Evolutionary conservation across 2,797 vertebrate genomes (phyloP), one percentile per base, ranked within the genome.

Genomic region (Neopelma chrysocephalum): DNA sequence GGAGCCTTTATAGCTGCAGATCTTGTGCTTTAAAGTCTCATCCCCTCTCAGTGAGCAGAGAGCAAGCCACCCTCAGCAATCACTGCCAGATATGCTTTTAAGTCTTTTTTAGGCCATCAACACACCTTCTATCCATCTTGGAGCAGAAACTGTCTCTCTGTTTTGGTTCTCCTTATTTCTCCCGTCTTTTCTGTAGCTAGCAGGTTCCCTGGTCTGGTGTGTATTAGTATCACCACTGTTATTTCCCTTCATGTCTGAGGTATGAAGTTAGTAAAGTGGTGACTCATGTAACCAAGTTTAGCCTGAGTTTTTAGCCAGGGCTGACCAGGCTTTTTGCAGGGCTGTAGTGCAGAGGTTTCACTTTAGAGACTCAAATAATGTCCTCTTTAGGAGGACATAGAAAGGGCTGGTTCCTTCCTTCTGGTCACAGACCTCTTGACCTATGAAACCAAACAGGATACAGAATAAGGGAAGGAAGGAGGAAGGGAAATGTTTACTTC

Each of bases 371-470:
- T 69, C 54, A 60, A 36, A 57, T 48, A 34, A 70, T 4, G 15
- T 71, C 61, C 42, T 61, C 54, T 64, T 53, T 21, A 86, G 17
- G 51, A 53, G 29, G 51, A 31, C 51, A 53, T 31, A 53, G 43
- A 68, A 64, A 68, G 48, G 18, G 20, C 57, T 57, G 42, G 53
- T 83, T 95, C 87, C 85, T 96, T 93, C 91, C 94, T 95, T 82
- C 93, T 94, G 91, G 61, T 53, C 77, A 83, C 6, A 1, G 82
- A 91, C 91, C 91, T 86, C 85, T 86, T 93, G 85, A 91, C 94
- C 90, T 54, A 25, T 26, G 43, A 81, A 90, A 81, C 25, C 58
- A 91, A 95, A 96, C 87, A 91, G 91, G 93, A 96, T 78, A 69
- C n/a, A 58, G 50, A 81, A 31, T 57, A 85, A 60, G 57, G 47